A percentile compares a stretch with the other conserved stretches of the same genome.
Evolutionary conservation across 1,140 invertebrate species (phyloP).

Genomic region (Drosophila saltans): DNA sequence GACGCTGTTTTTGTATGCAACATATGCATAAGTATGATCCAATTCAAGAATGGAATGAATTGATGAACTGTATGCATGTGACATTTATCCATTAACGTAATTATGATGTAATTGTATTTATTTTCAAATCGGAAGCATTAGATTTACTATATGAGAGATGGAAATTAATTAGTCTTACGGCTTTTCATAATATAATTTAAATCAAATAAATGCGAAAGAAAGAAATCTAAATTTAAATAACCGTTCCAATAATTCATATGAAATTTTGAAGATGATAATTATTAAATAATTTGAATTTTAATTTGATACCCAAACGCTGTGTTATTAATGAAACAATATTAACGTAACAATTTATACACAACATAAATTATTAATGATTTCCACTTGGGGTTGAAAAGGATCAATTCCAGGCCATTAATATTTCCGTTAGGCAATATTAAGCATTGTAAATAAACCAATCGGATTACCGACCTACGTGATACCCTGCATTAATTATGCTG

Average conservation of each 20-base stretch:
- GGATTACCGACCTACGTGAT: neutral
- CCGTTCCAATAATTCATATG: too few species aligned
- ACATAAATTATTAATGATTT: constrained; percentile 7
- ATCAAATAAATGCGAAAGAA: too few species aligned
- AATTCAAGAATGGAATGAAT: neutral
- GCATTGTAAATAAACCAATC: neutral
- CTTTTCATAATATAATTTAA: too few species aligned
- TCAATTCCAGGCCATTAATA: neutral
- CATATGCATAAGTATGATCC: neutral
- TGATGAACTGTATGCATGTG: too few species aligned
- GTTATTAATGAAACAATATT: neutral
- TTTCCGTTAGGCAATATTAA: neutral
- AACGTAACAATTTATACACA: neutral
- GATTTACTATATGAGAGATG: too few species aligned
- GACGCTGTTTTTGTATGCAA: neutral
- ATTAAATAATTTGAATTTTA: too few species aligned
- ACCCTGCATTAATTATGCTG: neutral
- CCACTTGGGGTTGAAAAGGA: neutral
- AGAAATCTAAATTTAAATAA: too few species aligned
- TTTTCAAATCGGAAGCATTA: too few species aligned
- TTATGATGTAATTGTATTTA: too few species aligned
- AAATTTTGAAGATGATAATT: too few species aligned
- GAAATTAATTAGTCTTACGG: too few species aligned
- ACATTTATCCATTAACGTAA: too few species aligned
- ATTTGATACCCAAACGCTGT: neutral